phyloP scores from a whole-genome alignment of 2,113 vertebrate species.

The Hyperoodon ampullatus region DNA sequence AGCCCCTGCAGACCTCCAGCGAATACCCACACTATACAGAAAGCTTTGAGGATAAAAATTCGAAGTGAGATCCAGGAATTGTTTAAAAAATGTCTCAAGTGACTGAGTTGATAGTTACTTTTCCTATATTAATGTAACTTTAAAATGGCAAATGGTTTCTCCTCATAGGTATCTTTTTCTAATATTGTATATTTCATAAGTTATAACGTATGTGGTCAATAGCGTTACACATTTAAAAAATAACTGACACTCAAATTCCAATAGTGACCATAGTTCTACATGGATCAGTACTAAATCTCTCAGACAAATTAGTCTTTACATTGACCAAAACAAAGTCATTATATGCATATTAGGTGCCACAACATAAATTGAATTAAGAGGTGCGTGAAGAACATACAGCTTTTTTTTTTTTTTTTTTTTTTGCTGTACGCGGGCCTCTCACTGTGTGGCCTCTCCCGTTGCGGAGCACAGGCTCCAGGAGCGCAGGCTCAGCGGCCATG shows the following conservation, averaged over 20 bases:
- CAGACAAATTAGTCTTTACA: slow-evolving; percentile 79
- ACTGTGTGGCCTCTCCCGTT: too few relatives aligned
- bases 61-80: background rate
- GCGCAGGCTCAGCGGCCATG: too few relatives aligned
- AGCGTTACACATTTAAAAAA: slow-evolving; percentile 78
- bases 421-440: too few relatives aligned
- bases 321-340: slow-evolving; percentile 79
- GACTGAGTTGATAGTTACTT: background rate
- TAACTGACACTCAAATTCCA: slow-evolving; percentile 80
- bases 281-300: slow-evolving; percentile 81
- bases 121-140: background rate
- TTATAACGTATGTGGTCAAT: slow-evolving; percentile 36
- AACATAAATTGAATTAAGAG: slow-evolving; percentile 75
- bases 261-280: slow-evolving; percentile 79
- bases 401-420: background rate
- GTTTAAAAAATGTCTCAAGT: background rate
- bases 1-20: background rate
- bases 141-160: background rate
- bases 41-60: background rate
- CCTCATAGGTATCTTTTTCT: background rate
- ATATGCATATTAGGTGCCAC: slow-evolving; percentile 71
- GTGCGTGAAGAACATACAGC: slow-evolving; percentile 32
- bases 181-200: slow-evolving; percentile 1
- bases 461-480: too few relatives aligned
- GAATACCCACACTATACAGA: background rate